Conservation (phyloP, 2,113 vertebrate genomes). For the Phyllopteryx taeniolatus region DNA sequence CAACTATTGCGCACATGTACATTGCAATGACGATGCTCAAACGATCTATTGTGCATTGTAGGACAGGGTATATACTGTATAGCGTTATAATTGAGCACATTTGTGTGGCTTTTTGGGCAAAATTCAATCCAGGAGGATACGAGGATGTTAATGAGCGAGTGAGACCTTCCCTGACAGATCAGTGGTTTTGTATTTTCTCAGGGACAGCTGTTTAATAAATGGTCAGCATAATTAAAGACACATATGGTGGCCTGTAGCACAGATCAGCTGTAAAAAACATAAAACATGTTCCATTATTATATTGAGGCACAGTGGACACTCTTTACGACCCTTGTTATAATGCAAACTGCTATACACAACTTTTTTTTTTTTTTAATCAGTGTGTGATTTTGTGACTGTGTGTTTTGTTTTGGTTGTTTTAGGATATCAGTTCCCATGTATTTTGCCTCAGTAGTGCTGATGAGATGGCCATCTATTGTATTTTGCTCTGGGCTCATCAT, state of each 20-base stretch:
- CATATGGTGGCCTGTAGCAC: slow-evolving; percentile 52
- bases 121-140: neutral
- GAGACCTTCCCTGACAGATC: neutral
- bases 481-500: slow-evolving; percentile 49
- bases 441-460: slow-evolving; percentile 42
- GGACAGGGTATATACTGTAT: too few relatives aligned
- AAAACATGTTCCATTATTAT: slow-evolving; percentile 65
- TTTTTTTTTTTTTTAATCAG: neutral
- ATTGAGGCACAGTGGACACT: slow-evolving; percentile 45
- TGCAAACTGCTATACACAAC: slow-evolving; percentile 18
- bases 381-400: neutral
- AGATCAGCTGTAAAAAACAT: slow-evolving; percentile 68
- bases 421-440: slow-evolving; percentile 40
- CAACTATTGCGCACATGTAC: too few relatives aligned
- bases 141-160: neutral
- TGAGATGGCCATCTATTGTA: slow-evolving; percentile 39
- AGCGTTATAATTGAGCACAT: neutral
- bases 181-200: slow-evolving; percentile 45
- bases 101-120: neutral
- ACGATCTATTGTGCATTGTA: too few relatives aligned
- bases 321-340: slow-evolving; percentile 60
- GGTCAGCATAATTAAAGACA: slow-evolving; percentile 68
- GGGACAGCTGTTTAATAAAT: slow-evolving; percentile 50
- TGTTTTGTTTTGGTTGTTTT: slow-evolving; percentile 11
- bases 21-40: too few relatives aligned